phyloP scores from a whole-genome alignment of 2,113 vertebrate species.

The Uropsilus gracilis region DNA sequence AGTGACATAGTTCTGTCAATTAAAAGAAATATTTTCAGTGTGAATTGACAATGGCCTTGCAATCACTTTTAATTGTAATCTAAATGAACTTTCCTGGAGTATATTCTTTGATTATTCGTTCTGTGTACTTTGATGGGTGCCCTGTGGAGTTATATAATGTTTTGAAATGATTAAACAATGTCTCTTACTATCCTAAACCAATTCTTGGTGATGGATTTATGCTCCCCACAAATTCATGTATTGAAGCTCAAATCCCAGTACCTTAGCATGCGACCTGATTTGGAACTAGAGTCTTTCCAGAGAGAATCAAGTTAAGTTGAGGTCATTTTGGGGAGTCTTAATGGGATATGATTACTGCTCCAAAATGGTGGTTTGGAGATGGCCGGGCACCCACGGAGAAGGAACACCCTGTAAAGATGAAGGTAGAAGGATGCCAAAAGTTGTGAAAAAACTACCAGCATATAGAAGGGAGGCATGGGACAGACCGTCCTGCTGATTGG shows the following conservation, averaged over 20 bases:
- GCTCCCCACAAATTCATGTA: background rate
- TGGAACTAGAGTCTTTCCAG: background rate
- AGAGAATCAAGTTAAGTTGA: background rate
- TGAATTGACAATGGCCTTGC: background rate
- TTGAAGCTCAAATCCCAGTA: background rate
- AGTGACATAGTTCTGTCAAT: background rate
- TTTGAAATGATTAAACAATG: background rate
- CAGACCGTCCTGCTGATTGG: background rate
- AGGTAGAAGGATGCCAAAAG: background rate
- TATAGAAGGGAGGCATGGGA: background rate
- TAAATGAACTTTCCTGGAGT: background rate
- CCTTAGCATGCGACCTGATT: background rate
- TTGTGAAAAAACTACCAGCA: background rate
- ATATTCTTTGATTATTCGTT: background rate
- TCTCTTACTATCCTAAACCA: background rate
- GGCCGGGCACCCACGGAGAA: background rate
- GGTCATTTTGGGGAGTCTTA: background rate
- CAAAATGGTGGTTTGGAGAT: background rate
- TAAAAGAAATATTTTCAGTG: background rate
- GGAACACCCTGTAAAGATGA: background rate
- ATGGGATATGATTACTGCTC: background rate
- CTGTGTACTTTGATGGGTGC: background rate
- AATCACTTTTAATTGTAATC: background rate
- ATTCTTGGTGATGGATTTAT: background rate
- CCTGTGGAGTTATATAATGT: background rate